These are phyloP conservation scores for Odontomachus brunneus DNA, from an alignment of 1,140 invertebrate genomes.

Conservation along the genomic window DNA sequence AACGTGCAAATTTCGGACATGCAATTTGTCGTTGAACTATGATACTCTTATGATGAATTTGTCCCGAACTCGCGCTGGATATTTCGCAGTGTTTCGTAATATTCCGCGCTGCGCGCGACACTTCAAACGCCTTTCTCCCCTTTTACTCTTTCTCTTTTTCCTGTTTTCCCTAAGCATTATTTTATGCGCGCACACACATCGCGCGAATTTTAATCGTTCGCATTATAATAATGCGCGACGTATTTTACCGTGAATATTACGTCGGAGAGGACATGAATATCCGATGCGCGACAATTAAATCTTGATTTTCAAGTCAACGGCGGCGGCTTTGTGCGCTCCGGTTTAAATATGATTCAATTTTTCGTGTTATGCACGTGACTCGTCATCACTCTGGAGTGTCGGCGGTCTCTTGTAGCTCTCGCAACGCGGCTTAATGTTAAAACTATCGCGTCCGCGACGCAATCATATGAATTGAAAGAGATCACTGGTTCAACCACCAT, in stretches of 20 bases:
- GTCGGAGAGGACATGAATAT: constrained; percentile 1
- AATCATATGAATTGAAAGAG: background rate
- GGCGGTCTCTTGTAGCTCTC: background rate
- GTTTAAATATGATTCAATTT: constrained; percentile 15
- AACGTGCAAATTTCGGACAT: constrained; percentile 20
- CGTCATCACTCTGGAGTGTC: constrained; percentile 2
- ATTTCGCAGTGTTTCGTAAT: background rate
- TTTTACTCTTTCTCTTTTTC: too few relatives aligned
- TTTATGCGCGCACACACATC: background rate
- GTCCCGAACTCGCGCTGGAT: background rate
- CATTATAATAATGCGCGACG: background rate
- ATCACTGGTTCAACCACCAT: too few relatives aligned
- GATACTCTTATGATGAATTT: background rate
- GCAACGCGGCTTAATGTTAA: constrained; percentile 19
- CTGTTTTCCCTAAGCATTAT: too few relatives aligned
- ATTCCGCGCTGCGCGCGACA: too few relatives aligned
- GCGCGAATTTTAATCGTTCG: constrained; percentile 1
- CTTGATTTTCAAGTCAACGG: background rate
- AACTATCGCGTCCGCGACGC: background rate
- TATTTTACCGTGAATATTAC: constrained; percentile 8
- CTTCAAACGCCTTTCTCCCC: too few relatives aligned
- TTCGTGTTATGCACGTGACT: background rate
- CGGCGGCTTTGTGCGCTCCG: background rate
- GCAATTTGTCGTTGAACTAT: background rate
- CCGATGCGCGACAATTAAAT: background rate